phyloP scores from a whole-genome alignment of 2,113 vertebrate species.

The Corynorhinus townsendii region DNA sequence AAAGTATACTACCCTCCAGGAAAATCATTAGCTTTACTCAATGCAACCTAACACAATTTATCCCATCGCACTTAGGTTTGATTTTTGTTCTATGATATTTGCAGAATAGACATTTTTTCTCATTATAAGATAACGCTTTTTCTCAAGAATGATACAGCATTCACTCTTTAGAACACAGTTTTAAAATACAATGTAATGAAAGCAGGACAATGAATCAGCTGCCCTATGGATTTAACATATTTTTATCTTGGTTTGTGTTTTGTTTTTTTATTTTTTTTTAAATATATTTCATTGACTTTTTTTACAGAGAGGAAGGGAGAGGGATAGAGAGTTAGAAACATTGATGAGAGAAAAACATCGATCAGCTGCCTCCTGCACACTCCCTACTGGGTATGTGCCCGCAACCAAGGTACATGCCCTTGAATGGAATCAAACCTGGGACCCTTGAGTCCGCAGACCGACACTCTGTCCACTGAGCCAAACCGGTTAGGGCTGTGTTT shows the following conservation, averaged over 20 bases:
- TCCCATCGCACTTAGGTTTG: background rate
- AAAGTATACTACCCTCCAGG: background rate
- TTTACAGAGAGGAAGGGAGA: no score
- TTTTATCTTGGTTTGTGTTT: background rate
- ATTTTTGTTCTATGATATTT: background rate
- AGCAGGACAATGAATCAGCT: background rate
- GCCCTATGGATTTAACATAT: background rate
- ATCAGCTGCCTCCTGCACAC: no score
- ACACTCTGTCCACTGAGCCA: no score
- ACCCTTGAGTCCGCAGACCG: no score
- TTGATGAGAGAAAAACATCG: no score
- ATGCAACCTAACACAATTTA: background rate
- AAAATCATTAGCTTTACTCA: background rate
- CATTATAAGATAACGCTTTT: background rate
- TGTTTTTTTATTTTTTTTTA: conserved; percentile 13
- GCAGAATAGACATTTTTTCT: background rate
- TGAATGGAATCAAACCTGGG: no score
- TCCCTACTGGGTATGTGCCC: no score
- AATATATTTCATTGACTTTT: no score
- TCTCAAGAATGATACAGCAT: background rate
- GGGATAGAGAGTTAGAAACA: no score
- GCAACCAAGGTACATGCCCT: no score
- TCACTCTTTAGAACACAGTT: background rate
- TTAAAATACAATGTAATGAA: background rate
- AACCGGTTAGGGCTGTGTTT: background rate